Evolutionary conservation across 2,797 vertebrate species (phyloP), one percentile per base, ranked within the genome.

Genomic region (Ceryle rudis): DNA sequence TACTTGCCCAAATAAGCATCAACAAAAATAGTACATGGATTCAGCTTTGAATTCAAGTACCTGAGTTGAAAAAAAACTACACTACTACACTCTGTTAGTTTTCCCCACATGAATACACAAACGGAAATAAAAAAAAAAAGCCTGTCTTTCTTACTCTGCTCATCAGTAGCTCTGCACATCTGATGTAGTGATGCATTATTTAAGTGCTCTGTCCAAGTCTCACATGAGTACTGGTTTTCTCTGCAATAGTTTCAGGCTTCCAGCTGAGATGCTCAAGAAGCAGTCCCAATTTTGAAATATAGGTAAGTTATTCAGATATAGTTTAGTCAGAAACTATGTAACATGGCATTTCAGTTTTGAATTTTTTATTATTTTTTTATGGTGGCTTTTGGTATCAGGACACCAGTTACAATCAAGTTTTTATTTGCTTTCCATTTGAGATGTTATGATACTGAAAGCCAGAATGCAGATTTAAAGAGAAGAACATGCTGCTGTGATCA

Each of bases 261-360:
- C 61, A 71, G 42, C 10, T 65, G 46, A 44, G 39, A 69, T 46
- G 52, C n/a, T 92, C 18, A 81, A 84, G 28, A 73, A 71, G 18
- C 20, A 47, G 22, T 9, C 37, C 9, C 31, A 71, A 35, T 41
- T 75, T 58, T 86, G 52, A 85, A 90, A 85, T 69, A 86, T 0
- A 60, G n/a, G 29, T 51, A 93, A 87, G 35, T 88, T 85, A 58
- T 29, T 61, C 82, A 90, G 39, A 83, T 60, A 52, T 58, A 52
- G 31, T 55, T 84, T 52, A 87, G 46, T 78, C 39, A 72, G 22
- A 83, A 83, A 49, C 26, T 75, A 73, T 20, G 37, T 35, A 58
- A 67, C 3, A 17, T n/a, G 52, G 5, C 20, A 81, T 77, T 75
- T 70, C 0, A 0, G 21, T 11, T 85, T 79, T 66, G 10, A 60